These are phyloP conservation scores for Episyrphus balteatus DNA, from an alignment of 1,140 invertebrate genomes.

Conservation along the genomic window DNA sequence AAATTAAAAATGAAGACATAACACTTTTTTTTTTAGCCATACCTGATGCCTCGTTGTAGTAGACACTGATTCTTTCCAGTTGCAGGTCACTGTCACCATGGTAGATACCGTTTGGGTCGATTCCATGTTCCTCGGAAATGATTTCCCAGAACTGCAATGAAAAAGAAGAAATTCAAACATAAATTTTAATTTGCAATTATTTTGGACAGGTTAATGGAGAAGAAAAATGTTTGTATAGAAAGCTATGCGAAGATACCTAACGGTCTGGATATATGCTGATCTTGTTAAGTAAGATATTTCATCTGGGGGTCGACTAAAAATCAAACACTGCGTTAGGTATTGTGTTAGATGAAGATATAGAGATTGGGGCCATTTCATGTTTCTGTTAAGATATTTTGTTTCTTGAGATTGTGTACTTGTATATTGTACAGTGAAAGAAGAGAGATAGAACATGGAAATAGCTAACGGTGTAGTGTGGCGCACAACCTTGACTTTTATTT, in stretches of 20 bases:
- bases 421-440: too few species aligned
- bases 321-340: too few species aligned
- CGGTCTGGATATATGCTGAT: not conserved
- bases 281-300: too few species aligned
- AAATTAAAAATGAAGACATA: not conserved
- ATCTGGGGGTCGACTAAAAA: too few species aligned
- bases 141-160: conserved; percentile 84
- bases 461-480: too few species aligned
- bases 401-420: too few species aligned
- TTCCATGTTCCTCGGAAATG: conserved; percentile 84
- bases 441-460: too few species aligned
- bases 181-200: not conserved
- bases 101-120: conserved; percentile 73
- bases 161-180: conserved; percentile 7
- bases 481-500: too few species aligned
- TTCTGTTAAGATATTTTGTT: too few species aligned
- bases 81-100: conserved; percentile 73
- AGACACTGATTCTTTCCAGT: conserved; percentile 78
- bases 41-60: conserved; percentile 84
- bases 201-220: not conserved
- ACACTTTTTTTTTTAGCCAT: conserved; percentile 2
- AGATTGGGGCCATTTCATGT: too few species aligned
- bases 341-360: too few species aligned
- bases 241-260: not conserved
- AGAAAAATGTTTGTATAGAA: not conserved